Conservation (phyloP, 2,113 vertebrate species). For the Phodopus roborovskii region DNA sequence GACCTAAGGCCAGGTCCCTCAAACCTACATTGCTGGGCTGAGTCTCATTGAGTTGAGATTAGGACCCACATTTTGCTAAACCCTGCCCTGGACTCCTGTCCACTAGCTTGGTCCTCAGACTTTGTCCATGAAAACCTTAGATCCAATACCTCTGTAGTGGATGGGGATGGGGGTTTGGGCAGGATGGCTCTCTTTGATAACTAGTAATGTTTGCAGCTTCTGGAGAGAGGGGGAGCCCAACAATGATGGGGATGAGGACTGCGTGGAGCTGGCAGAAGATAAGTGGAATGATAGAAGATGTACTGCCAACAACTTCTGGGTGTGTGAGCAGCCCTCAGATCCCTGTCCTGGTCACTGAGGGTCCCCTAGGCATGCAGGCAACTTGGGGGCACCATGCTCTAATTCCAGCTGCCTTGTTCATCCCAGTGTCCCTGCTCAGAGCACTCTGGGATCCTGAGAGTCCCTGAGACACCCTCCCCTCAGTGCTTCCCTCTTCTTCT, state of each 20-base stretch:
- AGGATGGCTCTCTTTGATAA: no score
- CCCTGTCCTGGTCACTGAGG: neutral
- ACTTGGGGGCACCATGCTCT: neutral
- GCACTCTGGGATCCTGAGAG: neutral
- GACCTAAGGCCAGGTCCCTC: neutral
- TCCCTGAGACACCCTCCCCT: neutral
- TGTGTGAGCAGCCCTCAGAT: neutral
- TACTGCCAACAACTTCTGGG: neutral
- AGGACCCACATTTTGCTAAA: neutral
- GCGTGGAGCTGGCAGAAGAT: neutral
- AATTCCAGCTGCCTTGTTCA: no score
- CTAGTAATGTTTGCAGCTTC: constrained; percentile 54
- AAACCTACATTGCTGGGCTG: neutral
- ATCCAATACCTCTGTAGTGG: no score
- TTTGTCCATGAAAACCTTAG: neutral
- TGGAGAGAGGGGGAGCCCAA: constrained; percentile 72
- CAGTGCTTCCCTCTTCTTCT: neutral
- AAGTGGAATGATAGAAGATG: constrained; percentile 50
- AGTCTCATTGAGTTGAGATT: neutral
- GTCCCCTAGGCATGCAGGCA: neutral
- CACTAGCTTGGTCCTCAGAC: neutral
- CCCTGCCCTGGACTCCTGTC: neutral
- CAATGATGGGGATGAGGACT: constrained; percentile 11
- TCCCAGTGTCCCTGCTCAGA: neutral
- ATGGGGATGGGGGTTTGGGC: neutral